A percentile compares a stretch with the other conserved stretches of the same genome.
Conservation (phyloP, 2,888 invertebrate genomes). For the Mythimna pallens region DNA sequence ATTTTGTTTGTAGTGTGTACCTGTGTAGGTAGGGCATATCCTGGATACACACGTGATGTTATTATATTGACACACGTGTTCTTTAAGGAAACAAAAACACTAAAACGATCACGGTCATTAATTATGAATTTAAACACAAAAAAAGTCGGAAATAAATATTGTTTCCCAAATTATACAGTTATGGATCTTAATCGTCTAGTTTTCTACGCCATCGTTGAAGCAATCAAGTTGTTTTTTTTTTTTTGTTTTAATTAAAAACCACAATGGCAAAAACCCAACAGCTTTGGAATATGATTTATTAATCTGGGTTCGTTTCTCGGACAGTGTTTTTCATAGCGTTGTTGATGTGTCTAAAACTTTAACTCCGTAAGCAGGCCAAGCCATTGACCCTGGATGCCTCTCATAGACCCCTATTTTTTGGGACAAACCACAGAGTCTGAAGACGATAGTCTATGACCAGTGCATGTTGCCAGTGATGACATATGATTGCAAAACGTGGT, state of each 20-base stretch:
- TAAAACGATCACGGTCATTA: background rate
- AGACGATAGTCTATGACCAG: no score
- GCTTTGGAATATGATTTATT: background rate
- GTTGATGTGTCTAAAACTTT: no score
- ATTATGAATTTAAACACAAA: background rate
- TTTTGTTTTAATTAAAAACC: background rate
- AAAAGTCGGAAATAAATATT: background rate
- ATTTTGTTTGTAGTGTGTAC: no score
- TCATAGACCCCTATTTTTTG: no score
- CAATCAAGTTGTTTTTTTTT: background rate
- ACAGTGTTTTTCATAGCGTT: no score
- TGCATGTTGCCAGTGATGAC: no score
- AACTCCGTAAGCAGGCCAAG: no score
- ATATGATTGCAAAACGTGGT: no score
- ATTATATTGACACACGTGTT: background rate
- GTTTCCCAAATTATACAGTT: background rate
- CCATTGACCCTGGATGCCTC: no score
- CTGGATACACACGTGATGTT: background rate
- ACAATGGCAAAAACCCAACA: background rate
- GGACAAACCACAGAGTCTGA: no score
- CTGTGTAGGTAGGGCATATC: no score
- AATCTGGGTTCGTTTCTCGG: background rate
- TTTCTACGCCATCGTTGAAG: background rate
- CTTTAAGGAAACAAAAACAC: background rate
- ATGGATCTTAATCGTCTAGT: background rate